Evolutionary conservation across 2,113 vertebrate genomes (phyloP).

Genomic region (Leptobrachium ailaonicum): DNA sequence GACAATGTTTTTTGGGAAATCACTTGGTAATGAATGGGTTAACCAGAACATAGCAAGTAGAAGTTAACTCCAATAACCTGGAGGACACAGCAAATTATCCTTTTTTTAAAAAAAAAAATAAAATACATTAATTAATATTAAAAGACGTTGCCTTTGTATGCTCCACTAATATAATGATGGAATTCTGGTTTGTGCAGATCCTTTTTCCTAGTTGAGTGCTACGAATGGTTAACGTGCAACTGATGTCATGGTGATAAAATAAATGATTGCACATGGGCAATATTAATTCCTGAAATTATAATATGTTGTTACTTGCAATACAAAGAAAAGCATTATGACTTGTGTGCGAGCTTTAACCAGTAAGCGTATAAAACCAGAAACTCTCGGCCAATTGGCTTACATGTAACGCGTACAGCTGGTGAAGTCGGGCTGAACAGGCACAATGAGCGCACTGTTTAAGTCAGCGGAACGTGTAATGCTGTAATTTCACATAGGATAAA

Average conservation of each 20-base stretch:
- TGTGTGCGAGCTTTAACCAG: slow-evolving; percentile 33
- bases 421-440: slow-evolving; percentile 29
- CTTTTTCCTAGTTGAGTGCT: no score
- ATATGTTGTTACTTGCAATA: slow-evolving; percentile 43
- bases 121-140: no score
- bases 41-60: no score
- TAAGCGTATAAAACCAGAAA: slow-evolving; percentile 41
- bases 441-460: slow-evolving; percentile 40
- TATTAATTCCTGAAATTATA: slow-evolving; percentile 43
- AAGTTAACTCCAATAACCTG: no score
- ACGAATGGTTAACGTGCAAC: slow-evolving; percentile 16
- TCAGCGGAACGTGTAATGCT: slow-evolving; percentile 35
- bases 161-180: no score
- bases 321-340: slow-evolving; percentile 45
- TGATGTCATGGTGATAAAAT: slow-evolving; percentile 39
- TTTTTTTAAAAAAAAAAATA: no score
- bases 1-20: no score
- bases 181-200: no score
- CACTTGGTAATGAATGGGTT: no score
- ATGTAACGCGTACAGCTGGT: slow-evolving; percentile 43
- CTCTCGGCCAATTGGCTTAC: slow-evolving; percentile 43
- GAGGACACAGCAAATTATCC: no score
- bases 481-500: slow-evolving; percentile 38
- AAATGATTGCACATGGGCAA: slow-evolving; percentile 36
- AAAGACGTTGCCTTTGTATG: no score